These are phyloP conservation scores for Lomographa bimaculata DNA, from an alignment of 2,888 invertebrate species.

Conservation along the genomic window DNA sequence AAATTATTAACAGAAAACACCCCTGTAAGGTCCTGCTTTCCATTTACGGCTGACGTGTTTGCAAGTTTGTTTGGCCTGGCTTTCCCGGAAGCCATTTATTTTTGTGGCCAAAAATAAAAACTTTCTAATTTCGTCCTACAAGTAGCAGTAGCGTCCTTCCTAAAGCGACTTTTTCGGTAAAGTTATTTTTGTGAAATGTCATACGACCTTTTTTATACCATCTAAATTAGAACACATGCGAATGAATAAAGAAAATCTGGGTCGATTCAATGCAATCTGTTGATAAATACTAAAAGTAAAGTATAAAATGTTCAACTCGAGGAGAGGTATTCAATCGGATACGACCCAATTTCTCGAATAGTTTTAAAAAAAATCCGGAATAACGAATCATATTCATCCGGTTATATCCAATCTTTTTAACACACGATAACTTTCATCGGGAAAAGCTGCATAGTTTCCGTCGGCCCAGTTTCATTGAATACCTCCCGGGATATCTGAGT, in stretches of 20 bases:
- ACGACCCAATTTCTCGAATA: constrained; percentile 12
- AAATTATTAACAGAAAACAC: constrained; percentile 62
- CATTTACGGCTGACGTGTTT: constrained; percentile 17
- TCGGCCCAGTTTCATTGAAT: constrained; percentile 42
- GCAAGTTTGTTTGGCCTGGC: constrained; percentile 14
- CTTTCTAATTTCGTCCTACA: constrained; percentile 1
- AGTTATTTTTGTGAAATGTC: not conserved
- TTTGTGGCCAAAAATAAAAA: constrained; percentile 6
- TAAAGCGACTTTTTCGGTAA: not conserved
- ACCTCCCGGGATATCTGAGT: constrained; percentile 47
- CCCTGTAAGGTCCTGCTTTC: constrained; percentile 24
- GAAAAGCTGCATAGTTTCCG: constrained; percentile 43
- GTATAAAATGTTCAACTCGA: constrained; percentile 4
- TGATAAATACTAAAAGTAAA: too few species aligned
- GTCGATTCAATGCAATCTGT: too few species aligned
- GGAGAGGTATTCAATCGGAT: constrained; percentile 3
- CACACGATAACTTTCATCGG: constrained; percentile 31
- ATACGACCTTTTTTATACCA: not conserved
- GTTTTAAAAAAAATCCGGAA: constrained; percentile 15
- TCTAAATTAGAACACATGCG: not conserved
- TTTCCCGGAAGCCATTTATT: constrained; percentile 9
- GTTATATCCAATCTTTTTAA: constrained; percentile 30
- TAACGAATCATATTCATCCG: constrained; percentile 22
- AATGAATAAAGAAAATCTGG: constrained; percentile 3
- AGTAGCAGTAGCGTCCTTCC: not conserved